Conservation (phyloP, 2,797 vertebrate genomes). For the Chelon auratus region DNA sequence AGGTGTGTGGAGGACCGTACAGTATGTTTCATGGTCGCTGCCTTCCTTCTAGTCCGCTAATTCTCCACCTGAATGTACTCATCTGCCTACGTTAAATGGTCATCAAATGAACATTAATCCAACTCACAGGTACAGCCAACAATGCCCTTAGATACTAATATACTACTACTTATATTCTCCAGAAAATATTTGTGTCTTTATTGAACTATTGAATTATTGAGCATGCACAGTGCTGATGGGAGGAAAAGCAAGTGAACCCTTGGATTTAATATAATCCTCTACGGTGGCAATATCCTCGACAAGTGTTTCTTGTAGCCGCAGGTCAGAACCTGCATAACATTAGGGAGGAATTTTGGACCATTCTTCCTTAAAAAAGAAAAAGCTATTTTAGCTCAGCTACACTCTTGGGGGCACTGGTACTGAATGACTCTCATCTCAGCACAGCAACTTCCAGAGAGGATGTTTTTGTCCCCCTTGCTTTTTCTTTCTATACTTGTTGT, state of each 20-base stretch:
- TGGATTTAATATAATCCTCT: neutral
- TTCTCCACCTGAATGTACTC: conserved; percentile 23
- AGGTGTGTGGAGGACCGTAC: conserved; percentile 33
- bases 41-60: neutral
- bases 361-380: neutral
- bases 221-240: neutral
- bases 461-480: conserved; percentile 7
- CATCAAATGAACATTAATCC: neutral
- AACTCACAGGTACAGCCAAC: neutral
- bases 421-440: neutral
- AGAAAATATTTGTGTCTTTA: neutral
- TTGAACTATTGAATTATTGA: neutral
- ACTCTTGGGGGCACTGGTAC: neutral
- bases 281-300: neutral
- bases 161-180: neutral
- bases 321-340: neutral
- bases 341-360: neutral
- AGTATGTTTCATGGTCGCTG: conserved; percentile 14
- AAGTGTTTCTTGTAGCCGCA: neutral
- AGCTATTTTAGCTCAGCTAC: neutral
- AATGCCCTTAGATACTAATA: neutral
- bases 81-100: neutral
- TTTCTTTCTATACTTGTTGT: neutral
- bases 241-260: neutral
- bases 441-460: conserved; percentile 1